Percentiles rank a stretch among this genome's conserved stretches.
These are phyloP conservation scores for Sus scrofa DNA, from an alignment of 2,113 vertebrate species.

Conservation along the genomic window T2T-Sscrofa CM000824.6:67898001-67898500, in stretches of 20 bases:
- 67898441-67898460: background rate
- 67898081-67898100: no score
- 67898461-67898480: background rate
- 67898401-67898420: background rate
- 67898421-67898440: no score
- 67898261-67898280: background rate
- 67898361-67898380: rapidly evolving
- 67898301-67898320: rapidly evolving
- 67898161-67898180: background rate
- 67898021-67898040: background rate
- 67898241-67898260: background rate
- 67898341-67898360: rapidly evolving
- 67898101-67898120: no score
- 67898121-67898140: no score
- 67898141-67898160: no score
- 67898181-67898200: background rate
- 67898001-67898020: background rate
- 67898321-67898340: background rate
- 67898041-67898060: background rate
- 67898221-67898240: background rate
- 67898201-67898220: background rate
- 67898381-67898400: rapidly evolving
- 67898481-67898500: background rate
- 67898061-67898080: no score
- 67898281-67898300: rapidly evolving